Percentiles rank a stretch among this genome's conserved stretches.
These are phyloP conservation scores for Tympanuchus pallidicinctus DNA, from an alignment of 2,113 vertebrate genomes.

Conservation along the genomic window DNA sequence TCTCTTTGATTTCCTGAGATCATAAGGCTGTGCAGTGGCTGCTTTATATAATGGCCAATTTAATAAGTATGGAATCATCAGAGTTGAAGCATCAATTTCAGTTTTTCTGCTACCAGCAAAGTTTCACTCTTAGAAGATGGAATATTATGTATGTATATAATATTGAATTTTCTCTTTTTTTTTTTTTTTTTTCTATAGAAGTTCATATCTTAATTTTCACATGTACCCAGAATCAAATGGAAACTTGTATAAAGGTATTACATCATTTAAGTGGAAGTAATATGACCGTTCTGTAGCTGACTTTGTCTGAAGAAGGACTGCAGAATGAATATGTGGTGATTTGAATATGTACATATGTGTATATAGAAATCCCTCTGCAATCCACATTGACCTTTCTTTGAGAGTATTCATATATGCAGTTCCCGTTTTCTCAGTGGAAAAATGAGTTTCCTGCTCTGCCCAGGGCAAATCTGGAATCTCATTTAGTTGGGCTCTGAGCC, in stretches of 20 bases:
- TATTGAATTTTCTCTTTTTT: not conserved
- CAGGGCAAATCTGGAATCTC: not conserved
- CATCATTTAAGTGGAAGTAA: not conserved
- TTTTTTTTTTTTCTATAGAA: not conserved
- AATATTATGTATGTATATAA: not conserved
- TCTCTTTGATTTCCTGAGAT: not conserved
- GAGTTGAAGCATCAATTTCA: not conserved
- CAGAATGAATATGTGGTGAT: not conserved
- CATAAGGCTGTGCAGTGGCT: not conserved
- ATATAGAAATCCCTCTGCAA: not conserved
- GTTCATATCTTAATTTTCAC: not conserved
- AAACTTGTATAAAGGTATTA: not conserved
- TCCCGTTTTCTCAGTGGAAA: not conserved
- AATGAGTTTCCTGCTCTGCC: not conserved
- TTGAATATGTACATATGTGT: rapidly evolving
- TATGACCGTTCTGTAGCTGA: not conserved
- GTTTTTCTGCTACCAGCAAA: not conserved
- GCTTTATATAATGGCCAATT: not conserved
- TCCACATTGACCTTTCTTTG: not conserved
- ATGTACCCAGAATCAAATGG: not conserved
- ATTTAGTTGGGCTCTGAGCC: not conserved
- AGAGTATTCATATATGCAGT: not conserved
- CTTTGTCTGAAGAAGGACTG: not conserved
- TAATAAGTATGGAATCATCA: not conserved
- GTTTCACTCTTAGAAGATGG: not conserved